Conservation (phyloP, 2,113 vertebrate genomes). For the Pluvianellus socialis region DNA sequence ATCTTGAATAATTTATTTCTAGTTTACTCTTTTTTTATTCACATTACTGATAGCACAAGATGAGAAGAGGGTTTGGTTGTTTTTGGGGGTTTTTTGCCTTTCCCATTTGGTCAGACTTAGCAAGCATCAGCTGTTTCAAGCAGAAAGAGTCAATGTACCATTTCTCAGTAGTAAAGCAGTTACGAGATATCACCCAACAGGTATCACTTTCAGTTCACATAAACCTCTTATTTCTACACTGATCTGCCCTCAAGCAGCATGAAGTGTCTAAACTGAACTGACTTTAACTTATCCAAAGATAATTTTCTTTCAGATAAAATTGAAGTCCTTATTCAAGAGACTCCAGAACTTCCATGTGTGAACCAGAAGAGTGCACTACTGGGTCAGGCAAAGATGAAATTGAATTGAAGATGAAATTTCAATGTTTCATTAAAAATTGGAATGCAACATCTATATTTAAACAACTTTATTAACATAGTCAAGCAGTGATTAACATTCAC, state of each 20-base stretch:
- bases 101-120: neutral
- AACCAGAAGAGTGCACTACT: neutral
- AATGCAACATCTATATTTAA: slow-evolving; percentile 84
- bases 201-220: neutral
- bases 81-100: neutral
- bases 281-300: neutral
- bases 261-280: neutral
- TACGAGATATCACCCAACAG: neutral
- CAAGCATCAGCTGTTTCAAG: neutral
- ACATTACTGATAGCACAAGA: neutral
- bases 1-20: neutral
- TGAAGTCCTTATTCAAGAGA: neutral
- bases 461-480: slow-evolving; percentile 98
- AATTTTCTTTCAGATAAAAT: neutral
- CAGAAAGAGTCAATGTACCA: neutral
- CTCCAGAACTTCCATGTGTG: neutral
- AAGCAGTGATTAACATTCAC: slow-evolving; percentile 97
- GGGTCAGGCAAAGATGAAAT: neutral
- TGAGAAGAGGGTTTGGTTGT: neutral
- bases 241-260: neutral
- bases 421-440: slow-evolving; percentile 71
- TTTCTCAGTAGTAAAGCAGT: neutral
- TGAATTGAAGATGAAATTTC: neutral
- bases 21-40: neutral
- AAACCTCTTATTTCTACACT: neutral